Base-by-base conservation (phyloP, 2,113 vertebrate species). In the Gopherus evgoodei region DNA sequence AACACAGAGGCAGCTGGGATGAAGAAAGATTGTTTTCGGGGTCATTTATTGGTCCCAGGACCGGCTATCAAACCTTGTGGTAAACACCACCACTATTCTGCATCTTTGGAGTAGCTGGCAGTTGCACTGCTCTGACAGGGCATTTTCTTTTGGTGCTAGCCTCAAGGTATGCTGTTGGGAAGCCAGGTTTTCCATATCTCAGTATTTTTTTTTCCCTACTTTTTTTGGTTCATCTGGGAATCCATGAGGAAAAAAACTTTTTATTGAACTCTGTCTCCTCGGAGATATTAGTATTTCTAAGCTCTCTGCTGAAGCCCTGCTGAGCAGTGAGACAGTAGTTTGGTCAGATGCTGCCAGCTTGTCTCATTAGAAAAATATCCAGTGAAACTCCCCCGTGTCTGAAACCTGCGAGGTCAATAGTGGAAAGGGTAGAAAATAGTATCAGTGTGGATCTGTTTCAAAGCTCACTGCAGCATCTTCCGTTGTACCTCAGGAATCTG, bases 371-470 rank as follows among this genome's bases (percentile, higher is more conserved):
- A 76, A 95, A 86, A 89, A 83, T 87, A 86, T 88, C 78, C 91
- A 56, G 78, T 76, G 93, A 95, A 86, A 92, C 88, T 96, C 91
- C 92, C 35, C n/a, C 42, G 12, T 78, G 90, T 62, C 75, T 84
- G 87, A 90, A 94, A 96, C 88, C 82, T 65, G 72, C 54, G 86
- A 96, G 82, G 94, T 96, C 96, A 90, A 93, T 92, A 95, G 96
- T 96, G 95, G 91, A 0, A 84, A 88, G 72, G 50, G n/a, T 1
- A 82, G 93, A 75, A 93, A 94, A 88, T 47, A 14, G 29, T 27
- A 11, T 81, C 21, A 93, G 94, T 97, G 95, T 79, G 87, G 84
- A 44, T 19, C 90, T 88, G 22, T 94, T 95, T 93, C 87, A 94
- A 72, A 92, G 90, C 78, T 95, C 38, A 44, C 78, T 49, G 53